phyloP scores from a whole-genome alignment of 2,888 invertebrate genomes.

The Agrotis ipsilon region DNA sequence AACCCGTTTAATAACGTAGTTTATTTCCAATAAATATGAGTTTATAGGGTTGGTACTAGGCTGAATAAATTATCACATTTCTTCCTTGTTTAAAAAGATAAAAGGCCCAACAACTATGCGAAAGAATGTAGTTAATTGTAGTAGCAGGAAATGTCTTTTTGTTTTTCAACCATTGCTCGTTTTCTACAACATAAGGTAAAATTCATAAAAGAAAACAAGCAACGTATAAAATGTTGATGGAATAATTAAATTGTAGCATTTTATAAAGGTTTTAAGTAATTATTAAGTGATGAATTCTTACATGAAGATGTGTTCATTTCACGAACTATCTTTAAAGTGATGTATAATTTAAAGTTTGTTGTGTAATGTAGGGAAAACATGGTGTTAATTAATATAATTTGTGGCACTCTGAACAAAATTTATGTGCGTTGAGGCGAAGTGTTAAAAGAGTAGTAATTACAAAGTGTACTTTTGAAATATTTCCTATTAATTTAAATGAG shows the following conservation, averaged over 20 bases:
- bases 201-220: not conserved
- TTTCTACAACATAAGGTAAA: not conserved
- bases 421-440: not conserved
- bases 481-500: not conserved
- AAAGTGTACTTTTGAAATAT: not conserved
- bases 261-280: conserved; percentile 36
- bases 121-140: conserved; percentile 61
- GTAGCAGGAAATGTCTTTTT: conserved; percentile 63
- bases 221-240: conserved; percentile 7
- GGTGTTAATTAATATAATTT: conserved; percentile 31
- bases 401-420: not conserved
- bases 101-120: conserved; percentile 44
- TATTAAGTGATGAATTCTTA: conserved; percentile 28
- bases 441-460: conserved; percentile 2
- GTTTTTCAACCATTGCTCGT: conserved; percentile 29
- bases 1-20: conserved; percentile 33
- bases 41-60: conserved; percentile 39
- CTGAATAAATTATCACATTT: conserved; percentile 51
- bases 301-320: conserved; percentile 51
- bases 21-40: conserved; percentile 52
- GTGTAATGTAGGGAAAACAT: conserved; percentile 6
- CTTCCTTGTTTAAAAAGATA: conserved; percentile 51
- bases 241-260: conserved; percentile 38
- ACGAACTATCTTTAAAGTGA: conserved; percentile 1
- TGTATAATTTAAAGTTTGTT: conserved; percentile 4